A percentile compares a stretch with the other conserved stretches of the same genome.
Conservation (phyloP, 2,888 invertebrate species). For the Drosophila paranaensis region DNA sequence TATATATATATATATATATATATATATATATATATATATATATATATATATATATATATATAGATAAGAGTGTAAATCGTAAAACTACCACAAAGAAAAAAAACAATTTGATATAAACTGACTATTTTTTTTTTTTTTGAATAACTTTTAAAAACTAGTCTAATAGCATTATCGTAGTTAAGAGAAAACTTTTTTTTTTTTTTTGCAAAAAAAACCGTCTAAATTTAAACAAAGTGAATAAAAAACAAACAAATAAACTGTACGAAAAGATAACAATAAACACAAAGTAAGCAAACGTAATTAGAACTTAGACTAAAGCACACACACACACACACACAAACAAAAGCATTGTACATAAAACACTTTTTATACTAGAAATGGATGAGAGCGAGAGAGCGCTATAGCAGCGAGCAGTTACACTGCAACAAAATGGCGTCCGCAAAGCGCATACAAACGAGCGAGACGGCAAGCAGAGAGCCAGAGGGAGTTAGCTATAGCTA, state of each 20-base stretch:
- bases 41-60: background rate
- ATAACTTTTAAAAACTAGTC: conserved; percentile 66
- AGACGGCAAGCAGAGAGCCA: conserved; percentile 2
- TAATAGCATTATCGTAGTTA: conserved; percentile 69
- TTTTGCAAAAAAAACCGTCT: conserved; percentile 39
- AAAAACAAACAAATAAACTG: conserved; percentile 3
- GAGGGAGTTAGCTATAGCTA: conserved; percentile 1
- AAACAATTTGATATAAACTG: conserved; percentile 12
- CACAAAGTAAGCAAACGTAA: conserved; percentile 13
- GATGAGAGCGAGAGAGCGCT: background rate
- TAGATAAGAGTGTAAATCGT: conserved; percentile 1
- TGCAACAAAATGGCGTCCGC: conserved; percentile 41
- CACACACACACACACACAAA: background rate
- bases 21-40: background rate
- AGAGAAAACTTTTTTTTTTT: conserved; percentile 52
- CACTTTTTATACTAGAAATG: conserved; percentile 2
- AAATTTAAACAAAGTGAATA: conserved; percentile 32
- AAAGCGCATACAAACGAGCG: conserved; percentile 22
- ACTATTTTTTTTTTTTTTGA: conserved; percentile 53
- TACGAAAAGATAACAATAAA: conserved; percentile 28
- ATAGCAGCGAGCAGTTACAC: conserved; percentile 8
- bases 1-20: too few relatives aligned
- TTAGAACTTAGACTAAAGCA: background rate
- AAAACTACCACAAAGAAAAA: background rate
- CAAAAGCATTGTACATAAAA: conserved; percentile 1